These are phyloP conservation scores for Enteromius treurensis DNA, from an alignment of 2,797 vertebrate genomes.

Conservation along the genomic window DNA sequence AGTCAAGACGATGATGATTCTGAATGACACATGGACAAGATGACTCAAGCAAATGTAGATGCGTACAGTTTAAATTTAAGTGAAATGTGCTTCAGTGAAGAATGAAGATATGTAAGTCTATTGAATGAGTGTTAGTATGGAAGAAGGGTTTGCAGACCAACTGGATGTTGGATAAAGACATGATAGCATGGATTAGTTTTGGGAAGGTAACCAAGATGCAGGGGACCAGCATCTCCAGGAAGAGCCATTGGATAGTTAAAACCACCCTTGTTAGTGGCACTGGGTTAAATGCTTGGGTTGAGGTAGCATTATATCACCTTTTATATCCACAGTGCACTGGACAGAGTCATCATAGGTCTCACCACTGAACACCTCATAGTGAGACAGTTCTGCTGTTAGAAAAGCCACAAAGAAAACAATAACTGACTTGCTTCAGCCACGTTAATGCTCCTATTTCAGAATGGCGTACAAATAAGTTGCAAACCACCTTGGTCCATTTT, in stretches of 20 bases:
- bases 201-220: constrained; percentile 60
- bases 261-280: constrained; percentile 80
- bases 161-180: constrained; percentile 70
- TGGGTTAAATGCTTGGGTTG: constrained; percentile 79
- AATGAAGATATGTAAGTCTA: constrained; percentile 73
- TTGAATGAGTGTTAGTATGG: constrained; percentile 74
- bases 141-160: constrained; percentile 70
- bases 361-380: constrained; percentile 84
- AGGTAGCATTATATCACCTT: constrained; percentile 87
- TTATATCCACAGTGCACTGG: constrained; percentile 85
- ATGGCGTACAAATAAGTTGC: constrained; percentile 69
- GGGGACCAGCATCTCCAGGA: constrained; percentile 50
- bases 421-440: constrained; percentile 68
- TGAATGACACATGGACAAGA: constrained; percentile 64
- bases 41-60: constrained; percentile 73
- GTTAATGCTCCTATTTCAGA: constrained; percentile 69
- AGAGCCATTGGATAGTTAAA: constrained; percentile 65
- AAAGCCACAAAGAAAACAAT: constrained; percentile 86
- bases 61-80: constrained; percentile 67
- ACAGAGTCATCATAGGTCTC: constrained; percentile 75
- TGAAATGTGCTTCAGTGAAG: constrained; percentile 65
- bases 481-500: constrained; percentile 85
- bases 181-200: constrained; percentile 70
- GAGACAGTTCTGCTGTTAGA: constrained; percentile 78
- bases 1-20: constrained; percentile 68